Conservation (phyloP, 2,888 invertebrate species). For the Cantharis rustica region DNA sequence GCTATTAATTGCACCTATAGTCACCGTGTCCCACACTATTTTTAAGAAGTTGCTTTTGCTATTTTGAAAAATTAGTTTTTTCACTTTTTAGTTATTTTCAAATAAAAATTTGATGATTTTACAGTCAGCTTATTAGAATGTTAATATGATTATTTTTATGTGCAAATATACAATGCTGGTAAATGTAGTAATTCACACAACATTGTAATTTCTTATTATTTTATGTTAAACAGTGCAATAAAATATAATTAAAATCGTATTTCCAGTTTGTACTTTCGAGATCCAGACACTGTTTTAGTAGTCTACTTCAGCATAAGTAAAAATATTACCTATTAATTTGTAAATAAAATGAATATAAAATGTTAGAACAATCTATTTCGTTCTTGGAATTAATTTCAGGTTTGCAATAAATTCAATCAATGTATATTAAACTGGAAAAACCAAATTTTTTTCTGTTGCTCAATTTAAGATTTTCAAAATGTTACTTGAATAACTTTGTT, state of each 20-base stretch:
- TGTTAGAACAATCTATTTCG: not conserved
- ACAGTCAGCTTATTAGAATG: too few species aligned
- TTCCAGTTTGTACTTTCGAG: not conserved
- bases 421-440: not conserved
- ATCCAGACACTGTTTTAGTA: not conserved
- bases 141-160: not conserved
- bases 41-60: too few species aligned
- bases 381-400: not conserved
- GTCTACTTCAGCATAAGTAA: not conserved
- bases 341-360: not conserved
- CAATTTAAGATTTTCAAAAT: not conserved
- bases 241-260: not conserved
- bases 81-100: too few species aligned
- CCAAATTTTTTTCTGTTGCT: not conserved
- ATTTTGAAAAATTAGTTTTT: too few species aligned
- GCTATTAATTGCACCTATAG: too few species aligned
- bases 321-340: not conserved
- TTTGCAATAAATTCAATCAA: not conserved
- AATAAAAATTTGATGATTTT: too few species aligned
- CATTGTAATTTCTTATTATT: not conserved
- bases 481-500: not conserved
- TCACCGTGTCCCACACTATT: too few species aligned
- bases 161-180: not conserved
- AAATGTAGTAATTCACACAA: not conserved
- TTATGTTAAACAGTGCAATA: not conserved